Evolutionary conservation across 1,140 invertebrate genomes (phyloP).

Genomic region (Calliphora vicina): DNA sequence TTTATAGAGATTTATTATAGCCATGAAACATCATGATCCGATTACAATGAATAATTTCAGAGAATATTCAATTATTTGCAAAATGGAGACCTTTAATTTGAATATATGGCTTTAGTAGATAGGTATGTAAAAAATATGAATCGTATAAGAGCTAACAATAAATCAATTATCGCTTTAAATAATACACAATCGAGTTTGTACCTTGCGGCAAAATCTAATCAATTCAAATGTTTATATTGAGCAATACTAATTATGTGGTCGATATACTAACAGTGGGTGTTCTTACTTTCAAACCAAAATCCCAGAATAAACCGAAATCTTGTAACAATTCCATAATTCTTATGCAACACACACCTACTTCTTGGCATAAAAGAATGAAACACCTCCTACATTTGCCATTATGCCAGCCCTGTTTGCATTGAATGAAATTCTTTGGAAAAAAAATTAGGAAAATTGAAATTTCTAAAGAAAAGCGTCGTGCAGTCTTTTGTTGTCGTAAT

Average conservation of each 20-base stretch:
- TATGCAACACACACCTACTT: constrained; percentile 27
- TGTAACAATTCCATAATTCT: constrained; percentile 1
- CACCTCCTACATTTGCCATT: not conserved
- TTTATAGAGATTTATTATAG: no score
- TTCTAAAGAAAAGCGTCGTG: not conserved
- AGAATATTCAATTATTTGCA: no score
- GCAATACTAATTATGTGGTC: constrained; percentile 40
- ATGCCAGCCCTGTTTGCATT: not conserved
- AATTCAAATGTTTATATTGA: no score
- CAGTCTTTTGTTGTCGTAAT: constrained; percentile 1
- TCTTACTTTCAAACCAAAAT: not conserved
- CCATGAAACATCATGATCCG: no score
- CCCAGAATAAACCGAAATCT: not conserved
- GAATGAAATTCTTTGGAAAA: no score
- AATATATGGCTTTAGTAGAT: no score
- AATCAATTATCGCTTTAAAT: no score
- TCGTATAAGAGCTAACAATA: not conserved
- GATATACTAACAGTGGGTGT: constrained; percentile 35
- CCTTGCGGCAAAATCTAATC: no score
- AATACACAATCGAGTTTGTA: no score
- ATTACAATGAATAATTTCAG: no score
- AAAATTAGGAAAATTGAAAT: not conserved
- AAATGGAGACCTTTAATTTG: no score
- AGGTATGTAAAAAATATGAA: no score
- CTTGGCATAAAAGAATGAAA: not conserved